A percentile compares a stretch with the other conserved stretches of the same genome.
Evolutionary conservation across 2,797 vertebrate genomes (phyloP).

Genomic region (Neosilurus hyrtlii): DNA sequence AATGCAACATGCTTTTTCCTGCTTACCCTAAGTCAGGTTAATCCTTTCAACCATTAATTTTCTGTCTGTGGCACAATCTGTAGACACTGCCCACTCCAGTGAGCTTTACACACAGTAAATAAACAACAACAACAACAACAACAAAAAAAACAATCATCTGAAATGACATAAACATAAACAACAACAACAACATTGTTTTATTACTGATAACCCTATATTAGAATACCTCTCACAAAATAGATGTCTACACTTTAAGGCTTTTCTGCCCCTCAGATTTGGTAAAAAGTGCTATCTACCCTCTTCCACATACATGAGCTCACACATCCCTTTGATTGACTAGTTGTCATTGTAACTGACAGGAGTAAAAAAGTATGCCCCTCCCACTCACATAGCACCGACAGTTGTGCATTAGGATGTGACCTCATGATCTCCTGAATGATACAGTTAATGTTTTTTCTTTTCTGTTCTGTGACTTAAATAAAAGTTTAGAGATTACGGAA

Average conservation of each 20-base stretch:
- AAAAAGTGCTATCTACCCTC: neutral
- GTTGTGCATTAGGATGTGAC: neutral
- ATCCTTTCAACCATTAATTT: conserved; percentile 14
- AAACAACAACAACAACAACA: neutral
- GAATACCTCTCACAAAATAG: neutral
- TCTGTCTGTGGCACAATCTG: neutral
- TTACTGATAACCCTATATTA: neutral
- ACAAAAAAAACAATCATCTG: neutral
- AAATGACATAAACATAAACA: neutral
- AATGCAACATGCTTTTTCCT: conserved; percentile 9
- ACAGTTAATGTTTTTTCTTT: neutral
- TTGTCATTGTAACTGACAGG: neutral
- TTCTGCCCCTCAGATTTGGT: neutral
- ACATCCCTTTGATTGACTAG: neutral
- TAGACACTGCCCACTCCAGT: neutral
- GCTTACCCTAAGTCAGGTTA: neutral
- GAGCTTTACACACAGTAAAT: neutral
- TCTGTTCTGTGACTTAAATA: neutral
- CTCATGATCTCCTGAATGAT: neutral
- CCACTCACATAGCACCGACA: neutral
- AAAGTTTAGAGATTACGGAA: neutral
- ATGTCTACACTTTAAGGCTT: neutral
- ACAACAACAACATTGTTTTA: neutral
- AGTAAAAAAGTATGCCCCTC: neutral
- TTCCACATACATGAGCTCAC: neutral